These are phyloP conservation scores for Carabus problematicus DNA, from an alignment of 2,888 invertebrate species.

Conservation along the genomic window DNA sequence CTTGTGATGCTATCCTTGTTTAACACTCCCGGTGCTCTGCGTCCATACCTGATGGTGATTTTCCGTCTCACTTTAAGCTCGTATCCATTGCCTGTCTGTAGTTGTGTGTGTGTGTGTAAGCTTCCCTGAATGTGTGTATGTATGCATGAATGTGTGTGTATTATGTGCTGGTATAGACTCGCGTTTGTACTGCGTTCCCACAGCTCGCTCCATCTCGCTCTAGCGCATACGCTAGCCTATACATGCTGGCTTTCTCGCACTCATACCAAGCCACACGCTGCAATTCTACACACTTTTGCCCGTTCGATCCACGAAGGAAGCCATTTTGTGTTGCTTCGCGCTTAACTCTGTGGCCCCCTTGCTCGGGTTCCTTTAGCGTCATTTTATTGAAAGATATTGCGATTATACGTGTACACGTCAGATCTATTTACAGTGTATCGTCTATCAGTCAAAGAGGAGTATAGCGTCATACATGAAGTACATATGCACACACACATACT, in stretches of 20 bases:
- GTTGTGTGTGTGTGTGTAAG: neutral
- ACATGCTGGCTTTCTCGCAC: slow-evolving; percentile 17
- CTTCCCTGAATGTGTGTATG: no score
- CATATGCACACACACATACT: no score
- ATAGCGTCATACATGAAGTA: no score
- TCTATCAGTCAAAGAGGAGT: neutral
- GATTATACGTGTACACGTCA: slow-evolving; percentile 33
- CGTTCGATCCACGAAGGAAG: slow-evolving; percentile 37
- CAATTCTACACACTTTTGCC: slow-evolving; percentile 39
- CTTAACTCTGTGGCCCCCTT: slow-evolving; percentile 15
- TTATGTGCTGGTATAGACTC: no score
- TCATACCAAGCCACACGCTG: no score
- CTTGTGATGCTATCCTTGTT: slow-evolving; percentile 17
- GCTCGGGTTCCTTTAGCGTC: slow-evolving; percentile 26
- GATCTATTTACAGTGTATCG: slow-evolving; percentile 23
- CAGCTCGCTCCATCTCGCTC: slow-evolving; percentile 6
- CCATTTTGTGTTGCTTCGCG: slow-evolving; percentile 42
- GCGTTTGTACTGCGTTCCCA: slow-evolving; percentile 12
- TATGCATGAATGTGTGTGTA: neutral
- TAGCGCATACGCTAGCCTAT: neutral
- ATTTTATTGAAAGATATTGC: slow-evolving; percentile 36
- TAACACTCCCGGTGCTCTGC: slow-evolving; percentile 11
- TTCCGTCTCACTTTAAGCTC: slow-evolving; percentile 9
- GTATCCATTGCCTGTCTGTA: neutral
- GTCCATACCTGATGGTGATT: slow-evolving; percentile 19